Evolutionary conservation across 2,113 vertebrate genomes (phyloP).

Genomic region (Triplophysa tibetana): DNA sequence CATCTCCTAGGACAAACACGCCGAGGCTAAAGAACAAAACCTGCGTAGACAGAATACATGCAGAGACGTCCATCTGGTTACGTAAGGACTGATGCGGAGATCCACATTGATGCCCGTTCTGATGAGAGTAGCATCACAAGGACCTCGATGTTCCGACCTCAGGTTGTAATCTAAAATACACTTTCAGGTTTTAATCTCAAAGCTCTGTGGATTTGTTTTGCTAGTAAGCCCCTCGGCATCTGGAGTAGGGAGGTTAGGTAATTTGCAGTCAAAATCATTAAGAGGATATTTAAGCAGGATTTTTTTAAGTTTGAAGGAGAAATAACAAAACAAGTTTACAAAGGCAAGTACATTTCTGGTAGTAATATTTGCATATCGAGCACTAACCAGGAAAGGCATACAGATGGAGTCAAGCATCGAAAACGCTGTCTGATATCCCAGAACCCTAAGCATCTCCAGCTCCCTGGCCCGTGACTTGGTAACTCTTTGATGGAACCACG

Average conservation of each 20-base stretch:
- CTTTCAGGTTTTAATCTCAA: conserved; percentile 31
- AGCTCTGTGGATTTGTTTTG: conserved; percentile 18
- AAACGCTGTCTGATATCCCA: conserved; percentile 65
- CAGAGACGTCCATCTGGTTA: background rate
- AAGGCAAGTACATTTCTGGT: too few relatives aligned
- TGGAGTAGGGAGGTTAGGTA: conserved; percentile 16
- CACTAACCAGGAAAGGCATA: conserved; percentile 69
- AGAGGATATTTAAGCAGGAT: too few relatives aligned
- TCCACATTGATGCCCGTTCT: background rate
- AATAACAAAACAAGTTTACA: background rate
- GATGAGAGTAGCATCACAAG: background rate
- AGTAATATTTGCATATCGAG: too few relatives aligned
- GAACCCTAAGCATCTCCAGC: conserved; percentile 65
- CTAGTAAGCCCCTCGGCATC: conserved; percentile 23
- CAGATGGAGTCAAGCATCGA: conserved; percentile 70
- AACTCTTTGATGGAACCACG: conserved; percentile 68
- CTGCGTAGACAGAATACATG: conserved; percentile 41
- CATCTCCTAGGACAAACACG: conserved; percentile 65
- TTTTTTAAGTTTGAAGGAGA: too few relatives aligned
- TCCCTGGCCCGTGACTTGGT: conserved; percentile 64
- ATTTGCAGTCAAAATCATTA: conserved; percentile 7
- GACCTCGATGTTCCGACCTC: conserved; percentile 12
- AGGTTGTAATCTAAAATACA: conserved; percentile 23
- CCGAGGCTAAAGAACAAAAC: conserved; percentile 67
- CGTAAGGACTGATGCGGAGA: background rate